Conservation (phyloP, 2,113 vertebrate genomes). For the Turnix velox region DNA sequence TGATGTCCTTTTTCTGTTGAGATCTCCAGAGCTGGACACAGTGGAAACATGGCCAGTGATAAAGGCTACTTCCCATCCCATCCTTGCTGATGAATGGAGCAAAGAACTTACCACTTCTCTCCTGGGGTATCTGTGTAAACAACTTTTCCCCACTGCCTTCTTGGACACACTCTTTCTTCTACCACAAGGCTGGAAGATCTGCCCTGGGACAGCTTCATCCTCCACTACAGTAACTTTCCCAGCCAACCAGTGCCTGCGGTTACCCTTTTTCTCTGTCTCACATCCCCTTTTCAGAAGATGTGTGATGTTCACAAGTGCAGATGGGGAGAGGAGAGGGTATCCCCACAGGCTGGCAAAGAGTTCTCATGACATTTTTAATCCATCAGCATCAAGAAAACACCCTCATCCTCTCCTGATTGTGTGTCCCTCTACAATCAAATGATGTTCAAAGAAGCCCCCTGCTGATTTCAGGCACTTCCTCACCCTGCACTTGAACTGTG, state of each 20-base stretch:
- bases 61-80: not conserved
- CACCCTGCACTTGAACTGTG: not conserved
- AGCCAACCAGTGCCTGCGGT: not conserved
- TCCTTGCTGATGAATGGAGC: not conserved
- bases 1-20: no score
- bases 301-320: not conserved
- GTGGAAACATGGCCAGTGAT: not conserved
- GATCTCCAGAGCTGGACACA: no score
- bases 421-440: not conserved
- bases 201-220: not conserved
- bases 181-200: accelerated
- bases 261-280: not conserved
- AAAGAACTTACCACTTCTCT: not conserved
- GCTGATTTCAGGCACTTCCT: not conserved
- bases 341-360: accelerated
- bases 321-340: not conserved
- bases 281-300: not conserved
- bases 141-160: not conserved
- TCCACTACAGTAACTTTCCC: not conserved
- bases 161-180: not conserved
- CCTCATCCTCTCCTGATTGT: accelerated
- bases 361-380: not conserved
- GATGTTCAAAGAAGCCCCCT: not conserved
- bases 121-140: not conserved
- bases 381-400: not conserved